Conservation (phyloP, 2,113 vertebrate species). For the Ptyas mucosa region DNA sequence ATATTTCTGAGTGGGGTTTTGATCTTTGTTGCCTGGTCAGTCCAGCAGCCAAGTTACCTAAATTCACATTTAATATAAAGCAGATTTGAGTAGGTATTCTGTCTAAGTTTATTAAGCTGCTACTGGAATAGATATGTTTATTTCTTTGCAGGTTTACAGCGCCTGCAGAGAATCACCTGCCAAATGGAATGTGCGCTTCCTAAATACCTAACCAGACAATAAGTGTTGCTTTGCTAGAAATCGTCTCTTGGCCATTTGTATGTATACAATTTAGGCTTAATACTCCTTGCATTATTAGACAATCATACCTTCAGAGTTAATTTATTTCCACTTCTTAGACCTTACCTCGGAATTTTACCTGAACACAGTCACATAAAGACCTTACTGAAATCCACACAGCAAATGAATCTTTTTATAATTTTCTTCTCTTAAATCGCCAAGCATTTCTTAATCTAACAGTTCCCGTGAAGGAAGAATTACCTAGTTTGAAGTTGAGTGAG, state of each 20-base stretch:
- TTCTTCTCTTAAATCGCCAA: not conserved
- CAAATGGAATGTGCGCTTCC: not conserved
- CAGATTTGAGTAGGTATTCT: not conserved
- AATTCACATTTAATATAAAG: not conserved
- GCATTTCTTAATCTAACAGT: not conserved
- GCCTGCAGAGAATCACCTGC: not conserved
- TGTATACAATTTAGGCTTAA: not conserved
- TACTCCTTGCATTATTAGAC: not conserved
- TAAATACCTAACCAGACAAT: not conserved
- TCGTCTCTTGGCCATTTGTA: not conserved
- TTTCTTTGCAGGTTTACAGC: not conserved
- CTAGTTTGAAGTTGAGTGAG: not conserved
- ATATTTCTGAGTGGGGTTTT: not conserved
- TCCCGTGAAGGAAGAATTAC: not conserved
- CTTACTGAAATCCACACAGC: not conserved
- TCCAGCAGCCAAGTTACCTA: not conserved
- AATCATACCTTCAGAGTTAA: not conserved
- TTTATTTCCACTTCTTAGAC: not conserved
- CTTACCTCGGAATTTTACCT: not conserved
- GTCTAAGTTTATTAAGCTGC: not conserved
- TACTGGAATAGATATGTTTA: not conserved
- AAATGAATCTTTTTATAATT: not conserved
- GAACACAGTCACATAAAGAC: not conserved
- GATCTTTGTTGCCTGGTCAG: not conserved
- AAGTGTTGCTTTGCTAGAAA: not conserved